Conservation (phyloP, 1,140 invertebrate genomes). For the Solenopsis invicta region DNA sequence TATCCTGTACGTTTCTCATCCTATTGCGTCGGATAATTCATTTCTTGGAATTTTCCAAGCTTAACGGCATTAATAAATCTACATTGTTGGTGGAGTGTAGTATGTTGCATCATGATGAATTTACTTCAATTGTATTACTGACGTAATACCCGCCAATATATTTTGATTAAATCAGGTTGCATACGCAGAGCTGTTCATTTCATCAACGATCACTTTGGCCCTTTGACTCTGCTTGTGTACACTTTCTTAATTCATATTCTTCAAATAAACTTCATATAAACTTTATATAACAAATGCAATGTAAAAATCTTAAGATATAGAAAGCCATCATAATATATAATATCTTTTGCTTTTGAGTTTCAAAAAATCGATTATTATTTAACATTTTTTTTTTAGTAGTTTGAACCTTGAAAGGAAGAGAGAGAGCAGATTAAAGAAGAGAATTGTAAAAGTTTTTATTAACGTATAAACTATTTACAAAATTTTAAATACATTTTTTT, state of each 20-base stretch:
- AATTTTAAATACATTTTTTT: no score
- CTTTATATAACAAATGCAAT: background rate
- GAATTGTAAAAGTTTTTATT: no score
- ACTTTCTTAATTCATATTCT: conserved; percentile 16
- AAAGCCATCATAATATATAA: background rate
- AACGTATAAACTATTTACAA: no score
- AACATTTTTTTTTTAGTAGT: no score
- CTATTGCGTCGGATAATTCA: conserved; percentile 29
- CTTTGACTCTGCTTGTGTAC: background rate
- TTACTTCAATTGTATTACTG: conserved; percentile 60
- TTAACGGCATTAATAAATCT: conserved; percentile 53
- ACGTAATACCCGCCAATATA: conserved; percentile 50
- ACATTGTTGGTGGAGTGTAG: conserved; percentile 33
- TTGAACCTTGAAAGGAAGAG: no score
- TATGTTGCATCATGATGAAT: conserved; percentile 54
- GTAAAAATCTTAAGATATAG: background rate
- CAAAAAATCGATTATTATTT: no score
- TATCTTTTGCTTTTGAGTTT: no score
- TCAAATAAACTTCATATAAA: no score
- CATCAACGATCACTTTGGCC: conserved; percentile 15
- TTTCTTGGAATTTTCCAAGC: conserved; percentile 50
- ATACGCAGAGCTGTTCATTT: conserved; percentile 32
- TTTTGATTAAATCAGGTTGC: conserved; percentile 58
- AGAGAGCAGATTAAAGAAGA: no score
- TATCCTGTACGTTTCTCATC: background rate